These are phyloP conservation scores for Eupithecia subumbrata DNA, from an alignment of 2,888 invertebrate genomes.

Conservation along the genomic window DNA sequence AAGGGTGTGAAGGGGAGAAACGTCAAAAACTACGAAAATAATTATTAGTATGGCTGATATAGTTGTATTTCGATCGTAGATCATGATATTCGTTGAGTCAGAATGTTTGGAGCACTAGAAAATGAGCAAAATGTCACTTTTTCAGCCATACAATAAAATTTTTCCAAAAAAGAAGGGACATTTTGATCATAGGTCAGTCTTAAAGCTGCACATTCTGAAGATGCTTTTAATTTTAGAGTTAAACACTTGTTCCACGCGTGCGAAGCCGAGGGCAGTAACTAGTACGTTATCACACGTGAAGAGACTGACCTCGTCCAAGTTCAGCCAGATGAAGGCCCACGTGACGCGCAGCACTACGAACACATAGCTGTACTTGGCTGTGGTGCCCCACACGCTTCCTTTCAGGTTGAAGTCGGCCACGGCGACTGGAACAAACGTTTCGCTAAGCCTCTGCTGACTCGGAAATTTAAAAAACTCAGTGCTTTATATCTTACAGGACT, in stretches of 20 bases:
- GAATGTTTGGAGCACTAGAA: not conserved
- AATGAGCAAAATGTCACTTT: not conserved
- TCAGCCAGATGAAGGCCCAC: slow-evolving; percentile 63
- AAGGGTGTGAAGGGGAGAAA: not conserved
- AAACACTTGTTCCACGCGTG: too few species aligned
- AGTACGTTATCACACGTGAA: too few species aligned
- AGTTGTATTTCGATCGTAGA: too few species aligned
- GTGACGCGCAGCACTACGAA: slow-evolving; percentile 61
- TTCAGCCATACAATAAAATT: too few species aligned
- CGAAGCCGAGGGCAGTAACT: too few species aligned
- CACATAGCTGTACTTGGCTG: slow-evolving; percentile 66
- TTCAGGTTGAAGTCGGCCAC: slow-evolving; percentile 61
- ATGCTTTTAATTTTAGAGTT: too few species aligned
- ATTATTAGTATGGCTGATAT: too few species aligned
- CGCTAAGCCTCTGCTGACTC: not conserved
- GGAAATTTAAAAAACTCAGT: too few species aligned
- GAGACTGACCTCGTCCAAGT: slow-evolving; percentile 50
- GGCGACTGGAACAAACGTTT: slow-evolving; percentile 51
- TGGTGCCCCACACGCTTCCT: slow-evolving; percentile 64
- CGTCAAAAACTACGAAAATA: not conserved
- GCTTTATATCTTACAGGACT: not conserved
- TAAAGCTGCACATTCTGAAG: too few species aligned
- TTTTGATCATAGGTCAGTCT: too few species aligned
- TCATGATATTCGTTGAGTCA: not conserved
- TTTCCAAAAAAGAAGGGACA: too few species aligned